Base-by-base conservation (phyloP, 2,113 vertebrate species). In the Neotoma lepida region DNA sequence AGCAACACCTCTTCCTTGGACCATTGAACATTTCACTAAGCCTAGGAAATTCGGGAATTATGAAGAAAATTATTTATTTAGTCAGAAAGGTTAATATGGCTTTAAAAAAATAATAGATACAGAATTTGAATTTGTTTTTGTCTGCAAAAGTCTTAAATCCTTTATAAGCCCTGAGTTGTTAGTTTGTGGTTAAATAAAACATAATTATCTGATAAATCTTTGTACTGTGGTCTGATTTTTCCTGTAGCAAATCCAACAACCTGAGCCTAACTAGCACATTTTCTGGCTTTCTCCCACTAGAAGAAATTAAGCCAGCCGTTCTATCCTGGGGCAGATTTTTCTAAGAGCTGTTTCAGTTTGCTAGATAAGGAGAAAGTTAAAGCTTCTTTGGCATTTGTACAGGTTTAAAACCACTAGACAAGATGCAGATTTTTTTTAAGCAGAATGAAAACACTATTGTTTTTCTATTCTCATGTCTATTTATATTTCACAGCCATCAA, bases 151-250 rank as follows among this genome's bases (percentile, higher is more conserved):
- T 87, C 64, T 96, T 95, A 94, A 95, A 96, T 95, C 66, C 51
- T 86, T 95, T 96, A n/a, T 97, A 97, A 96, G 56, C 89, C 94
- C 68, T 96, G 41, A 91, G 78, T 90, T 90, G 89, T 97, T 97
- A 96, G 84, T 93, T 96, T 94, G 89, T 94, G 96, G 95, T 96
- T 96, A 97, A 96, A 96, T 94, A 96, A 94, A 96, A 95, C 89
- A 91, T 82, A 97, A 97, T 97, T 93, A 96, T 96, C 95, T 96
- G 95, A 95, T 96, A 96, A 95, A 97, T 92, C 93, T 95, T 97
- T 90, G 90, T 94, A 92, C 77, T 84, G 85, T 84, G 93, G 95
- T 97, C 81, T 97, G 89, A 95, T 96, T 95, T 97, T 96, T 96
- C 97, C 95, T 97, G 93, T 93, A 91, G 56, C 90, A 94, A 80